phyloP scores from a whole-genome alignment of 2,888 invertebrate genomes.

The Synanthedon andrenaeformis region DNA sequence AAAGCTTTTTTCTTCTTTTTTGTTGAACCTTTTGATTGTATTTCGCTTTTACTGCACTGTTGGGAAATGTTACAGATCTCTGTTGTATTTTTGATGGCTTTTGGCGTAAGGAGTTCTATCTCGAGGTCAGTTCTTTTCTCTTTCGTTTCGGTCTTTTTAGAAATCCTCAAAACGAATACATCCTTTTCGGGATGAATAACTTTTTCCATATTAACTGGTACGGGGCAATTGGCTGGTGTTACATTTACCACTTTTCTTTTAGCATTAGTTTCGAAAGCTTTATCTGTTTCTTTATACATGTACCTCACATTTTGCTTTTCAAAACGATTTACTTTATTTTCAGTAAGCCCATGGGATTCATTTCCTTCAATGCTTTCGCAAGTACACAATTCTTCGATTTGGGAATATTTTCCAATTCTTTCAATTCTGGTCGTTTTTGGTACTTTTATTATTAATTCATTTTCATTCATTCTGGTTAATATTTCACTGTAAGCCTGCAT shows the following conservation, averaged over 20 bases:
- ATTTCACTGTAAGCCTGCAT: slow-evolving; percentile 51
- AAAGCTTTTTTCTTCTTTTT: slow-evolving; percentile 17
- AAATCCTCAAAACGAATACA: slow-evolving; percentile 60
- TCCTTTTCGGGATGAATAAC: slow-evolving; percentile 44
- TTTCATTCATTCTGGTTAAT: slow-evolving; percentile 55
- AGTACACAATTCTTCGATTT: slow-evolving; percentile 48
- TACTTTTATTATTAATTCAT: slow-evolving; percentile 57
- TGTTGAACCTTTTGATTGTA: slow-evolving; percentile 18
- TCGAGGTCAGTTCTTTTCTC: slow-evolving; percentile 61
- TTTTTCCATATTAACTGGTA: slow-evolving; percentile 52
- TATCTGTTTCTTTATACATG: slow-evolving; percentile 36
- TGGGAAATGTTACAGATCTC: slow-evolving; percentile 28
- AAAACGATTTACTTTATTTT: slow-evolving; percentile 28
- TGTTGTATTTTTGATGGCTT: slow-evolving; percentile 24
- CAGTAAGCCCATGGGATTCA: slow-evolving; percentile 45
- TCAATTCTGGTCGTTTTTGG: slow-evolving; percentile 51
- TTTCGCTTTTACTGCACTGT: slow-evolving; percentile 31
- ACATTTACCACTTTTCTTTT: slow-evolving; percentile 41
- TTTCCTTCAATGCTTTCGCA: slow-evolving; percentile 35
- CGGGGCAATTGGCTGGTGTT: slow-evolving; percentile 51
- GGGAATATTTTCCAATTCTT: slow-evolving; percentile 45
- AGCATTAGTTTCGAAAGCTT: slow-evolving; percentile 14
- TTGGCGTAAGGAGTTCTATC: slow-evolving; percentile 58
- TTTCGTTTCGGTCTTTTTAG: slow-evolving; percentile 55
- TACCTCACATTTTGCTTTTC: slow-evolving; percentile 39